phyloP scores from a whole-genome alignment of 1,140 invertebrate species.

The Brachystomella parvula region DNA sequence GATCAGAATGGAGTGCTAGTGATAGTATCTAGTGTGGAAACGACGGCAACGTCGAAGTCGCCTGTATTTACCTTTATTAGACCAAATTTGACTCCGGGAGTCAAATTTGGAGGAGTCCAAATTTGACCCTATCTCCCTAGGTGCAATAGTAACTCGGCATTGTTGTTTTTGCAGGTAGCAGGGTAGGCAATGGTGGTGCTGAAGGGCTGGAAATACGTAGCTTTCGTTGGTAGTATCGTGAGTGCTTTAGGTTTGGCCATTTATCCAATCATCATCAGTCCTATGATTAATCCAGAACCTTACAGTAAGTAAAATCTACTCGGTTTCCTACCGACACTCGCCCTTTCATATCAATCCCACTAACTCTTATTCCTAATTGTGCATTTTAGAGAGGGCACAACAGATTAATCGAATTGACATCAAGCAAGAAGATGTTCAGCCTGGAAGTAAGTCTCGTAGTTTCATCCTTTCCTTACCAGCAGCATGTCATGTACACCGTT shows the following conservation, averaged over 20 bases:
- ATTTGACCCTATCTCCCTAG: too few species aligned
- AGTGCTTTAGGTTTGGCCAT: constrained; percentile 49
- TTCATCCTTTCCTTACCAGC: background rate
- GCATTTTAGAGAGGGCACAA: constrained; percentile 54
- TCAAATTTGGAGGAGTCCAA: too few species aligned
- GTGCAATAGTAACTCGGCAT: too few species aligned
- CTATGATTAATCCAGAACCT: constrained; percentile 55
- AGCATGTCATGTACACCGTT: constrained; percentile 1
- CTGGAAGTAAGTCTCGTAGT: constrained; percentile 52
- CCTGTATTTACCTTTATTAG: too few species aligned
- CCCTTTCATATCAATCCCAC: constrained; percentile 13
- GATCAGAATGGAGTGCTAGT: too few species aligned
- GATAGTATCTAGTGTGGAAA: too few species aligned
- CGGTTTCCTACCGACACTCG: too few species aligned
- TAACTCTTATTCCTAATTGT: constrained; percentile 13
- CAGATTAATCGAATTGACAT: constrained; percentile 47
- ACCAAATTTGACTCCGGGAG: too few species aligned
- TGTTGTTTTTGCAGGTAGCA: too few species aligned
- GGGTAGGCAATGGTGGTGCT: too few species aligned
- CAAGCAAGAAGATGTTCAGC: constrained; percentile 58
- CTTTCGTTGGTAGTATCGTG: constrained; percentile 52
- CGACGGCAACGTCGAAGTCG: too few species aligned
- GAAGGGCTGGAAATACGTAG: constrained; percentile 55
- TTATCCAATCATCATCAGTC: constrained; percentile 57
- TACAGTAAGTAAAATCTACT: constrained; percentile 52